Evolutionary conservation across 64 coral and sea anemone genomes (phyloP), one percentile per base, ranked within the genome.

Genomic region (Montipora sp.): DNA sequence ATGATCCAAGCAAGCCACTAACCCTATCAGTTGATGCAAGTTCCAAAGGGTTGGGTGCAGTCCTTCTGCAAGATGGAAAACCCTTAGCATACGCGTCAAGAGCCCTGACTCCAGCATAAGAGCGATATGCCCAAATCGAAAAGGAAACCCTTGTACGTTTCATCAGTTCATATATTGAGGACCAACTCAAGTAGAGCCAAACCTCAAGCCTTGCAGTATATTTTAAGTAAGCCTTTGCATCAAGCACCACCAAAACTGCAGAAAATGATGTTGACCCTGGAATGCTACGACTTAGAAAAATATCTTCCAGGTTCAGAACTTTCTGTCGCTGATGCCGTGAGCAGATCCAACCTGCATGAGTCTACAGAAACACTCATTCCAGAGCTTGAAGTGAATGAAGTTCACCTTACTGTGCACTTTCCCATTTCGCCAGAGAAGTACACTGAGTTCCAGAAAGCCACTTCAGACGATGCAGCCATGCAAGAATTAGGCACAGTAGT

Each of bases 321-420:
- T 36, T 59, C 27, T 6, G 0, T 78, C 12, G 90, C 81, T 2
- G 81, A 92, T 83, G 72, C 73, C 60, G 20, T 86, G n/a, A 92
- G 90, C 47, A 74, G 80, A 47, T 14, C 79, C 9, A 77, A 84
- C 77, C 45, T 90, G 5, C n/a, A 36, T 59, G 92, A 94, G 50
- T 92, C 88, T 13, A 84, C 80, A 4, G 89, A 97, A 86, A 75
- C 46, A 23, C 71, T 97, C 13, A 53, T 89, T 21, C 80, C 68
- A 91, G 92, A 98, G 5, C 79, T 94, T 0, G 92, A 98, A 92
- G 83, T 94, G 1, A 89, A 87, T 89, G 89, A 98, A 88, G 61
- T 92, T 51, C 48, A 67, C 70, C 48, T 94, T 13, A 92, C 95
- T 19, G 48, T 83, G 27, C 89, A 98, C 7, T 47, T 98, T 50